phyloP scores from a whole-genome alignment of 92 coral and sea anemone species.

The Epizoanthus illoricatus region DNA sequence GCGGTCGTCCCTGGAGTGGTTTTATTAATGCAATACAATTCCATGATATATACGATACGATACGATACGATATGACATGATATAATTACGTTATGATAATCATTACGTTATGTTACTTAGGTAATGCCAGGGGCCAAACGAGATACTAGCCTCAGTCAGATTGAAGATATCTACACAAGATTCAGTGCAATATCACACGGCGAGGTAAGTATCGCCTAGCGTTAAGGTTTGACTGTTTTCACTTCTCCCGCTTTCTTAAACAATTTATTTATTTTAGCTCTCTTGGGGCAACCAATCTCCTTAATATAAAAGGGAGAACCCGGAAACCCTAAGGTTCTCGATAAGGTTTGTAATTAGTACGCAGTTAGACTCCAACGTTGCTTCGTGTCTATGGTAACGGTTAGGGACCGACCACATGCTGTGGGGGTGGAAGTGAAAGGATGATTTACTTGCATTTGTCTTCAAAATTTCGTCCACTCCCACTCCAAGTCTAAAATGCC shows the following conservation, averaged over 20 bases:
- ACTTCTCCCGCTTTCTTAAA: neutral
- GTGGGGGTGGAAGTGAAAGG: no score
- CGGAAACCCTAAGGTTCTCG: no score
- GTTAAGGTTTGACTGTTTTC: neutral
- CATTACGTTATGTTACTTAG: neutral
- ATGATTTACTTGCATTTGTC: no score
- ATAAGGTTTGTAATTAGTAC: no score
- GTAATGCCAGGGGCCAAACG: slow-evolving; percentile 37
- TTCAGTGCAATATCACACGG: slow-evolving; percentile 50
- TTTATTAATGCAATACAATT: neutral
- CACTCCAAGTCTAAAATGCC: no score
- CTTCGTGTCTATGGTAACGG: no score
- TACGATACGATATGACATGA: neutral
- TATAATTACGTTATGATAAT: neutral
- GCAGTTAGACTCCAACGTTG: no score
- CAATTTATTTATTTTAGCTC: no score
- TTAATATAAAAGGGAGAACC: no score
- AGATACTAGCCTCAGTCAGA: slow-evolving; percentile 44
- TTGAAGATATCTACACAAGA: slow-evolving; percentile 48
- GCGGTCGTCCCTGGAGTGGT: neutral
- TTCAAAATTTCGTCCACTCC: no score
- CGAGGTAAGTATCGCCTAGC: slow-evolving; percentile 32
- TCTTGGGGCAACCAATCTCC: no score
- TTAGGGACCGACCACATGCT: no score
- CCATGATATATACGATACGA: neutral